These are phyloP conservation scores for Neodiprion virginianus DNA, from an alignment of 1,140 invertebrate genomes.

Conservation along the genomic window DNA sequence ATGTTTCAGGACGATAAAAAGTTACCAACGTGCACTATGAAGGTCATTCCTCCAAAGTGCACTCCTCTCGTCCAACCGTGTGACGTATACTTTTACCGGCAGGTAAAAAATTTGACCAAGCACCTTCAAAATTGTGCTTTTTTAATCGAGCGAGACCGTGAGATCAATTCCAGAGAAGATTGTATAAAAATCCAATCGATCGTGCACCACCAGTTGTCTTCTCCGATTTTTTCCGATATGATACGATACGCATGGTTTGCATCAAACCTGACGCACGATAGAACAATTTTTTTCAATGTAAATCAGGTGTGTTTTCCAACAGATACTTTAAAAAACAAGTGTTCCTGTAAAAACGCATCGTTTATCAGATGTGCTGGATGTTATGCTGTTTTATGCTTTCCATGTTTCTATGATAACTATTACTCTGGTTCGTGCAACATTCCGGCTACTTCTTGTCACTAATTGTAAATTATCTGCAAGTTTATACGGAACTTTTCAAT, in stretches of 20 bases:
- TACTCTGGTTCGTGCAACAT: too few species aligned
- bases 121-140: conserved; percentile 22
- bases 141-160: conserved; percentile 20
- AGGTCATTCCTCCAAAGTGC: conserved; percentile 37
- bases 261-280: neutral
- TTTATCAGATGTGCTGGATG: too few species aligned
- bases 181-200: conserved; percentile 21
- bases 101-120: conserved; percentile 33
- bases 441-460: too few species aligned
- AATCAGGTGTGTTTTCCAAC: neutral
- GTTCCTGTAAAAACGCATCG: too few species aligned
- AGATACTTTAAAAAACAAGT: neutral
- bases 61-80: conserved; percentile 31
- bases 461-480: too few species aligned
- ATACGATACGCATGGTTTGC: neutral
- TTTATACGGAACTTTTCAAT: too few species aligned
- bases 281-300: neutral
- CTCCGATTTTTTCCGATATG: neutral
- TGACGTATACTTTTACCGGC: conserved; percentile 35
- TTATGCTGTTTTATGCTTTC: too few species aligned
- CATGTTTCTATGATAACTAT: too few species aligned
- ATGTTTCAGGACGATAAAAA: conserved; percentile 28
- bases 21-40: conserved; percentile 23
- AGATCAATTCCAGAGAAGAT: conserved; percentile 26
- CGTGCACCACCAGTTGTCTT: neutral